A percentile compares a stretch with the other conserved stretches of the same genome.
These are phyloP conservation scores for Vesta saturnalis DNA, from an alignment of 2,888 invertebrate species.

Conservation along the genomic window DNA sequence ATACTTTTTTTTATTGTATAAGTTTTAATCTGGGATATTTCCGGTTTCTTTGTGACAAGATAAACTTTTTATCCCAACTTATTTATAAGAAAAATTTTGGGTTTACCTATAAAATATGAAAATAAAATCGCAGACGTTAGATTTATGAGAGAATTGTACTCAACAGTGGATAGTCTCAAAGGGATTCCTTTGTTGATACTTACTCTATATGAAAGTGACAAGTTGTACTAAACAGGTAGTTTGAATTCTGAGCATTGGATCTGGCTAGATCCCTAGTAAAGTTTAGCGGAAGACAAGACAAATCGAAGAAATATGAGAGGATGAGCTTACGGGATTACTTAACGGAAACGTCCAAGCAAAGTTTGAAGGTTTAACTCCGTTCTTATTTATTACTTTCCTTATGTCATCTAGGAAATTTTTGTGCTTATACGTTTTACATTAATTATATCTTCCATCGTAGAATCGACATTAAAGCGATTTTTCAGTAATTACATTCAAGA, in stretches of 20 bases:
- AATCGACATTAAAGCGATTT: not conserved
- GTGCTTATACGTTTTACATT: not conserved
- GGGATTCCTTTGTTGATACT: conserved; percentile 29
- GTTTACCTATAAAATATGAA: conserved; percentile 11
- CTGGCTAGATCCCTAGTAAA: conserved; percentile 29
- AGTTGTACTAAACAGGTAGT: conserved; percentile 31
- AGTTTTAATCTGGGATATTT: not conserved
- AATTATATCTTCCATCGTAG: not conserved
- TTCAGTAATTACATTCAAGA: too few relatives aligned
- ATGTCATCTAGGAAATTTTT: not conserved
- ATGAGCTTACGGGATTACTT: conserved; percentile 37
- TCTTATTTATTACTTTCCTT: conserved; percentile 40
- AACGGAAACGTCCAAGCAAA: conserved; percentile 37
- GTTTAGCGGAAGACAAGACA: conserved; percentile 33
- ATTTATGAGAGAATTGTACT: conserved; percentile 22
- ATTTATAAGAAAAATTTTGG: conserved; percentile 22
- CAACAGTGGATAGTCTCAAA: conserved; percentile 28
- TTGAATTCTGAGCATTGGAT: conserved; percentile 35
- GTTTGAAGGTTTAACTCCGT: conserved; percentile 33
- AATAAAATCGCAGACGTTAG: conserved; percentile 10
- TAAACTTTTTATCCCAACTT: not conserved
- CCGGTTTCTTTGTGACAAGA: not conserved
- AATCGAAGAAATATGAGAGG: conserved; percentile 39
- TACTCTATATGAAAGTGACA: conserved; percentile 24
- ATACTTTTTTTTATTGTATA: not conserved